Conservation (phyloP, 2,797 vertebrate genomes). For the Sciaenops ocellatus region DNA sequence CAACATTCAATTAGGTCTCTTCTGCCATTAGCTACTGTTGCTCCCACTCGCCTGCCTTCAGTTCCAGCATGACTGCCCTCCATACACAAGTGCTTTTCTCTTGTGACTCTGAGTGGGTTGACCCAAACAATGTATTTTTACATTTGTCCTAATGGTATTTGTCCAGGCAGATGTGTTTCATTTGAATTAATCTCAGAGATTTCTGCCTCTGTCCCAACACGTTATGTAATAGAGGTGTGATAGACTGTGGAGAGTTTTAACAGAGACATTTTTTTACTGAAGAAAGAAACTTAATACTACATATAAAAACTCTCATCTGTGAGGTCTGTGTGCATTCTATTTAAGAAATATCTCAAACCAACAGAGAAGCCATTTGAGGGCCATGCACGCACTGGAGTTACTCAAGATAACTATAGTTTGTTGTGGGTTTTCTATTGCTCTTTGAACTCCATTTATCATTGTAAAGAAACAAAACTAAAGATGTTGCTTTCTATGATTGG, state of each 20-base stretch:
- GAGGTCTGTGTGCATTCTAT: neutral
- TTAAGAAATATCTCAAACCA: neutral
- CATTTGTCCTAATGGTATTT: neutral
- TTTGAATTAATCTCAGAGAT: neutral
- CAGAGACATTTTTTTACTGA: neutral
- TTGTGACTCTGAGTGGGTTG: neutral
- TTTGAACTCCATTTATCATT: slow-evolving; percentile 1
- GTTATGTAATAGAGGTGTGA: neutral
- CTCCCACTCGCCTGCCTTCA: too few species aligned
- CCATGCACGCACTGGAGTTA: neutral
- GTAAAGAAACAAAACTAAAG: neutral
- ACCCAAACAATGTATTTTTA: too few species aligned
- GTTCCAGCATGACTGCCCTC: too few species aligned
- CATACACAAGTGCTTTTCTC: too few species aligned
- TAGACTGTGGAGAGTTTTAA: neutral
- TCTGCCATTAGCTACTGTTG: too few species aligned
- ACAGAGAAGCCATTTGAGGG: neutral
- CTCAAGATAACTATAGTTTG: neutral
- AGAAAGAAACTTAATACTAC: neutral
- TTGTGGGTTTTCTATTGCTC: neutral
- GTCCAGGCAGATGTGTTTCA: neutral
- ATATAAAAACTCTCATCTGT: neutral
- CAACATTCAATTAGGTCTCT: too few species aligned
- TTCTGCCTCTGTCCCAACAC: neutral
- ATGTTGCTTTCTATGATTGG: neutral